Evolutionary conservation across 2,797 vertebrate species (phyloP).

Genomic region (Botia kubotai): DNA sequence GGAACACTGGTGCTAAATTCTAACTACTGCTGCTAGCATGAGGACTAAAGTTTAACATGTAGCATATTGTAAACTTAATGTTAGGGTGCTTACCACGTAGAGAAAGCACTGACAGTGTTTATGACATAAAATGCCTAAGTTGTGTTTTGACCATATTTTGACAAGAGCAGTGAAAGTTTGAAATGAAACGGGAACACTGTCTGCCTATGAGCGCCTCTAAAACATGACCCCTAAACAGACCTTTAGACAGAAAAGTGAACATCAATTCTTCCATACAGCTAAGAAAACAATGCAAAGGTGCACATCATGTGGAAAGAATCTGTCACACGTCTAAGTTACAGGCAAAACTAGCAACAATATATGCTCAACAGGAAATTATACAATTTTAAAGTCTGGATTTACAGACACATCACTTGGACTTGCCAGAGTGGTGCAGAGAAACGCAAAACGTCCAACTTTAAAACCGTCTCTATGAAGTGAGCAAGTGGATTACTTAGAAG

Average conservation of each 20-base stretch:
- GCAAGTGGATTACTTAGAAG: not conserved
- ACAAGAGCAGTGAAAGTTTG: too few relatives aligned
- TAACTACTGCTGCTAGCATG: not conserved
- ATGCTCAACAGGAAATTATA: constrained; percentile 42
- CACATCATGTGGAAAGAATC: constrained; percentile 39
- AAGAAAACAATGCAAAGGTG: constrained; percentile 37
- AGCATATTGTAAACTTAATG: not conserved
- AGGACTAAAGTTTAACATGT: not conserved
- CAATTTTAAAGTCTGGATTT: constrained; percentile 36
- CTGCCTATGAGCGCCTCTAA: not conserved
- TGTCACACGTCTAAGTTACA: constrained; percentile 36
- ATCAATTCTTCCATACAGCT: constrained; percentile 10
- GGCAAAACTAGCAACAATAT: not conserved
- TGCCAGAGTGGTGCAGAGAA: not conserved
- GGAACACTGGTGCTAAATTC: too few relatives aligned
- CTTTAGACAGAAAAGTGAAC: not conserved
- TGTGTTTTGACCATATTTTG: too few relatives aligned
- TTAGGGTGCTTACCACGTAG: too few relatives aligned
- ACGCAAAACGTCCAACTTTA: not conserved
- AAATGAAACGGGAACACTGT: not conserved
- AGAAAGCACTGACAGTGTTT: not conserved
- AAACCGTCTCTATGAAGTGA: not conserved
- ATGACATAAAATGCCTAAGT: not conserved
- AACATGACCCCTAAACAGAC: not conserved
- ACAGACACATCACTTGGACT: constrained; percentile 7